Evolutionary conservation across 2,797 vertebrate species (phyloP).

Genomic region (Notoglanidium macrostoma): DNA sequence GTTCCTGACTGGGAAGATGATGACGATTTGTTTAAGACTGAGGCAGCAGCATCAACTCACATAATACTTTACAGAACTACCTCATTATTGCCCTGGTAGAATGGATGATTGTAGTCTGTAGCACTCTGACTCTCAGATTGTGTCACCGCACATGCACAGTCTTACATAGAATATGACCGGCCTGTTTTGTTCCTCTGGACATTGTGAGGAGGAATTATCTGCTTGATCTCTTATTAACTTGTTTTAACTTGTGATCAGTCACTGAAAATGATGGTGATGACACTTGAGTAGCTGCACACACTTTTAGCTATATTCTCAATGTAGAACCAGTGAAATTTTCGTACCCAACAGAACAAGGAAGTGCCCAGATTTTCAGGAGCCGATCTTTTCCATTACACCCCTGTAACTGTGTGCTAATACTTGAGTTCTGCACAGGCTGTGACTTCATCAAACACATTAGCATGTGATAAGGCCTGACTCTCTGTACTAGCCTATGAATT

Average conservation of each 20-base stretch:
- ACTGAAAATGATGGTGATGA: background rate
- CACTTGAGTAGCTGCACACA: background rate
- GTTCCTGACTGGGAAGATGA: background rate
- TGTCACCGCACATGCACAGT: background rate
- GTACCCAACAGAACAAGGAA: background rate
- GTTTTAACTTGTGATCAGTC: background rate
- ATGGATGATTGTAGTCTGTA: background rate
- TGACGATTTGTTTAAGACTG: background rate
- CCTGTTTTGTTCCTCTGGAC: background rate
- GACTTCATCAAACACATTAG: conserved; percentile 5
- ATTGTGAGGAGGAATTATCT: background rate
- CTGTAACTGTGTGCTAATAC: background rate
- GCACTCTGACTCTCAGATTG: background rate
- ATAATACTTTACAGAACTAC: background rate
- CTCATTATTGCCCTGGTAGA: background rate
- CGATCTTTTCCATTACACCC: background rate
- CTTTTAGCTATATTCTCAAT: background rate
- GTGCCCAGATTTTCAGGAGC: background rate
- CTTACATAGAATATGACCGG: background rate
- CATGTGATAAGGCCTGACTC: background rate
- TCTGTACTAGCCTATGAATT: background rate
- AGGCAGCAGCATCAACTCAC: background rate
- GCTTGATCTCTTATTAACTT: background rate
- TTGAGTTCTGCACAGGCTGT: background rate
- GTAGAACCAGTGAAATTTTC: background rate